These are phyloP conservation scores for Nannoperca australis DNA, from an alignment of 2,797 vertebrate species.

Conservation along the genomic window DNA sequence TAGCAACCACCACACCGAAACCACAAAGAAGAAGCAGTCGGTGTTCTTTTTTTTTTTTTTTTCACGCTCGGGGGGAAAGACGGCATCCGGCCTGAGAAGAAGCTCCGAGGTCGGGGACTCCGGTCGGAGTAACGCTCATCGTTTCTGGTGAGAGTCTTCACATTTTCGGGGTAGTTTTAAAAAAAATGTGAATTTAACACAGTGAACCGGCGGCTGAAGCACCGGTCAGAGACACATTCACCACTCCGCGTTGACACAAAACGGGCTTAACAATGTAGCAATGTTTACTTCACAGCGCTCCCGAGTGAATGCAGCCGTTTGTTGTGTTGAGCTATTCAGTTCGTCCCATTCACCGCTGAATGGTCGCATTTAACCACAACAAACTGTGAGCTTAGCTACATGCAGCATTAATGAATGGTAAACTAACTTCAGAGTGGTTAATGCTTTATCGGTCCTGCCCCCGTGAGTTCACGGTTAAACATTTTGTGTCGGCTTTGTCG, in stretches of 20 bases:
- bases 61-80: slow-evolving; percentile 72
- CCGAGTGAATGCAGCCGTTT: slow-evolving; percentile 34
- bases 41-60: slow-evolving; percentile 19
- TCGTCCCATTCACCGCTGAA: slow-evolving; percentile 32
- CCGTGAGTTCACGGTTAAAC: slow-evolving; percentile 2
- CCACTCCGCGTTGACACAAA: slow-evolving; percentile 27
- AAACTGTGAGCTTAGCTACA: slow-evolving; percentile 1
- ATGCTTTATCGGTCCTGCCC: not conserved
- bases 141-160: slow-evolving; percentile 80
- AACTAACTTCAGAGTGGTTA: not conserved
- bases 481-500: slow-evolving; percentile 24
- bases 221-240: slow-evolving; percentile 14
- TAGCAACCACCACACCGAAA: slow-evolving; percentile 48
- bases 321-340: slow-evolving; percentile 24
- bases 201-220: not conserved
- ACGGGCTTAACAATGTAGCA: slow-evolving; percentile 44
- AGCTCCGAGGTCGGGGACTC: slow-evolving; percentile 84
- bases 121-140: slow-evolving; percentile 76
- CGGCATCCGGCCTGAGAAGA: slow-evolving; percentile 85
- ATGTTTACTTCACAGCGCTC: slow-evolving; percentile 62
- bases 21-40: slow-evolving; percentile 65
- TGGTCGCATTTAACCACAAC: slow-evolving; percentile 4
- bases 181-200: not conserved
- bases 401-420: not conserved
- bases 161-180: slow-evolving; percentile 4